Evolutionary conservation across 1,140 invertebrate species (phyloP).

Genomic region (Spodoptera litura): DNA sequence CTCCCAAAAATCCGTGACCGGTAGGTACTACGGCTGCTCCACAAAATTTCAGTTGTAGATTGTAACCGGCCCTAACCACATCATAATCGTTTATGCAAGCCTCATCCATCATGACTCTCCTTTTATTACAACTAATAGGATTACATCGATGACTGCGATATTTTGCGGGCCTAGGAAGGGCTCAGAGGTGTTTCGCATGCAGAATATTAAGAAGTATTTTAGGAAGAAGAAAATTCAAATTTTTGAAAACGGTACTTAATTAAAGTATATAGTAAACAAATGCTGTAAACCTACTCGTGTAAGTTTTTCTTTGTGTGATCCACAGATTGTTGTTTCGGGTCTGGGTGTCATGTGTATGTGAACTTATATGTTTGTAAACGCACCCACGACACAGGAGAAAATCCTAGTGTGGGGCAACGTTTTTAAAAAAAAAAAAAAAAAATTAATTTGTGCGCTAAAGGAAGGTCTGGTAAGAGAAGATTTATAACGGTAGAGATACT

Average conservation of each 20-base stretch:
- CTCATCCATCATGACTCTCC: constrained; percentile 38
- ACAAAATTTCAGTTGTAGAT: too few relatives aligned
- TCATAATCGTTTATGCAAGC: constrained; percentile 10
- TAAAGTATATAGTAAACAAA: neutral
- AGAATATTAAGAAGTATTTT: neutral
- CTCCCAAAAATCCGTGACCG: too few relatives aligned
- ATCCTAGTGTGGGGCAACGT: too few relatives aligned
- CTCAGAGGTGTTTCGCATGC: neutral
- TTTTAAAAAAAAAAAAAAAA: too few relatives aligned
- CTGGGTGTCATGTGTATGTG: too few relatives aligned
- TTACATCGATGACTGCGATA: constrained; percentile 21
- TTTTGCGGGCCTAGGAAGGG: neutral
- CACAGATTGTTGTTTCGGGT: too few relatives aligned
- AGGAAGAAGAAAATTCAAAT: too few relatives aligned
- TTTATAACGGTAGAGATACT: neutral
- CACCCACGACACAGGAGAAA: too few relatives aligned
- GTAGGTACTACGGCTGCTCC: too few relatives aligned
- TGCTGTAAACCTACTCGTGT: neutral
- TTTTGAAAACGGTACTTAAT: too few relatives aligned
- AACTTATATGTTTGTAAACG: too few relatives aligned
- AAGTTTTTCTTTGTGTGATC: too few relatives aligned
- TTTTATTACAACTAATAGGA: constrained; percentile 35
- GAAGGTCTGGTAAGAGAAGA: neutral
- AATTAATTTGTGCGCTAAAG: neutral
- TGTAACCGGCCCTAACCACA: neutral